Percentiles rank a stretch among this genome's conserved stretches.
These are phyloP conservation scores for Enteromius mattozi DNA, from an alignment of 2,797 vertebrate genomes.

Conservation along the genomic window DNA sequence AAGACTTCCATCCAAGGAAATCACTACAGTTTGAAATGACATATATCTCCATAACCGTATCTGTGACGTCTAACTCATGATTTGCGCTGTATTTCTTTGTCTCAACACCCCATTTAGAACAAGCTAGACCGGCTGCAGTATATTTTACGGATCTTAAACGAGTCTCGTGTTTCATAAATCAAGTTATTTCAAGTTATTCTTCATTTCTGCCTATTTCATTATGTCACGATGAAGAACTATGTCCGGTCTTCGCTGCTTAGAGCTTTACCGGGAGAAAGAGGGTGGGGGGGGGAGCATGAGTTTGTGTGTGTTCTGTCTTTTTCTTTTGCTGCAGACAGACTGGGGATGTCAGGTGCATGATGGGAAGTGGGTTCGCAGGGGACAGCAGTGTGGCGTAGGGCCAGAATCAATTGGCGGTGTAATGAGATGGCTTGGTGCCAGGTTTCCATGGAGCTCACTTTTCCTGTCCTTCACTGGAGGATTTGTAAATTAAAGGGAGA, in stretches of 20 bases:
- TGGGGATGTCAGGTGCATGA: conserved; percentile 74
- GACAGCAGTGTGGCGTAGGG: conserved; percentile 75
- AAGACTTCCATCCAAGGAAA: conserved; percentile 37
- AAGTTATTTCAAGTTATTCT: conserved; percentile 23
- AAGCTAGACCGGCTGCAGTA: conserved; percentile 8
- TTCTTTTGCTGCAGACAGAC: conserved; percentile 63
- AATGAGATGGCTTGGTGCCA: conserved; percentile 88
- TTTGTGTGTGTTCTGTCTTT: conserved; percentile 54
- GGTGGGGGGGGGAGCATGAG: conserved; percentile 16
- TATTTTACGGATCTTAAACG: conserved; percentile 19
- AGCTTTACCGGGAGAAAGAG: conserved; percentile 14
- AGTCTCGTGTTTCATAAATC: conserved; percentile 29
- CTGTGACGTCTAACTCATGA: conserved; percentile 12
- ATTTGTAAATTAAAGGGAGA: conserved; percentile 87
- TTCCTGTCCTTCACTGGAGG: conserved; percentile 80
- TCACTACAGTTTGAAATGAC: conserved; percentile 31
- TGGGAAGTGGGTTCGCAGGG: conserved; percentile 67
- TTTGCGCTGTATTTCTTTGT: conserved; percentile 26
- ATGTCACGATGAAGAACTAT: conserved; percentile 29
- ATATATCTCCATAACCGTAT: conserved; percentile 27
- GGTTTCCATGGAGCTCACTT: conserved; percentile 86
- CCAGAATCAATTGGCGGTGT: conserved; percentile 90
- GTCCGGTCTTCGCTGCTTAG: conserved; percentile 16
- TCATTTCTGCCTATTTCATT: conserved; percentile 28
- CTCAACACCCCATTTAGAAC: conserved; percentile 24